Conservation (phyloP, 1,140 invertebrate species). For the Drosophila kohkoa region DNA sequence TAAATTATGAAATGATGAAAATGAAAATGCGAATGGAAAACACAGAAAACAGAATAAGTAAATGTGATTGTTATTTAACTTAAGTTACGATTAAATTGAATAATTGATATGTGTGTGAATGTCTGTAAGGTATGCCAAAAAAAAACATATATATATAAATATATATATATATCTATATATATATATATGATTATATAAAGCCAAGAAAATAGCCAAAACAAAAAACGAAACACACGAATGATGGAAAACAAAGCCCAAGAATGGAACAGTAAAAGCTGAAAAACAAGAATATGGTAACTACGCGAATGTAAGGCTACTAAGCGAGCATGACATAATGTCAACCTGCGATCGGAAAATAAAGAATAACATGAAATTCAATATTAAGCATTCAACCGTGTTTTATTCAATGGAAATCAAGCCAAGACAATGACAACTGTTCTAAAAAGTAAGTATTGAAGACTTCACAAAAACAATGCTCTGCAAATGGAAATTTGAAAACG, state of each 20-base stretch:
- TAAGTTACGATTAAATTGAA: constrained; percentile 74
- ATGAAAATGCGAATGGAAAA: constrained; percentile 5
- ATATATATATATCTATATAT: constrained; percentile 25
- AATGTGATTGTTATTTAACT: constrained; percentile 83
- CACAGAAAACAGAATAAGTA: constrained; percentile 67
- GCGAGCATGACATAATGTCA: constrained; percentile 31
- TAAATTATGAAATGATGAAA: constrained; percentile 19
- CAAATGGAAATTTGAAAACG: too few relatives aligned
- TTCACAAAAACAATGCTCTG: neutral
- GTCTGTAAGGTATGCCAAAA: constrained; percentile 59
- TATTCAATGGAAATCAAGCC: neutral
- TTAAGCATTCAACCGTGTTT: constrained; percentile 3
- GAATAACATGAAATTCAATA: constrained; percentile 56
- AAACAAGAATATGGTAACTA: constrained; percentile 21
- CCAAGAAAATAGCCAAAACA: constrained; percentile 43
- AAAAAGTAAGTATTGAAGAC: neutral
- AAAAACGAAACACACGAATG: constrained; percentile 12
- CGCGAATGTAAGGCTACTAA: constrained; percentile 41
- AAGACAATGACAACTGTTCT: too few relatives aligned
- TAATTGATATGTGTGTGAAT: constrained; percentile 67
- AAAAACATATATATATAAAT: constrained; percentile 23
- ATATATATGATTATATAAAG: constrained; percentile 29
- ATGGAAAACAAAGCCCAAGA: constrained; percentile 7
- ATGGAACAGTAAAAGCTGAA: constrained; percentile 49
- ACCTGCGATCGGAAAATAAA: constrained; percentile 45